Conservation (phyloP, 2,888 invertebrate genomes). For the Patella pellucida region DNA sequence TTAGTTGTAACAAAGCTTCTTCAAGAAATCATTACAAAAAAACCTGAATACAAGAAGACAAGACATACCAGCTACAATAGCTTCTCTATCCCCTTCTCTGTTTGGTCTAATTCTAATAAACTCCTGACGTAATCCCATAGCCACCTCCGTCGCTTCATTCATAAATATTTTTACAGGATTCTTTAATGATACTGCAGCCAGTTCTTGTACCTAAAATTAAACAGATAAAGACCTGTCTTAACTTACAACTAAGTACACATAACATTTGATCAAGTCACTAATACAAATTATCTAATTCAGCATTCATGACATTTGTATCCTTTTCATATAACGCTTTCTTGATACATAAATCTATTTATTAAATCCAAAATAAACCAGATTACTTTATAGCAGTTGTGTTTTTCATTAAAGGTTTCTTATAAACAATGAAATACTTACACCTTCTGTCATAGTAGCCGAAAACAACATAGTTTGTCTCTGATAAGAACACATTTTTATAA, state of each 20-base stretch:
- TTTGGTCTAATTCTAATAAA: conserved; percentile 90
- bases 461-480: conserved; percentile 96
- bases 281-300: no score
- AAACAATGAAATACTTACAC: conserved; percentile 75
- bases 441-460: conserved; percentile 99
- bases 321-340: no score
- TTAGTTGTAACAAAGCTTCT: no score
- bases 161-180: conserved; percentile 96
- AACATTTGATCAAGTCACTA: no score
- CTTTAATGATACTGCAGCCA: conserved; percentile 91
- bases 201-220: conserved; percentile 78
- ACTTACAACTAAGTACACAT: no score
- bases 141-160: conserved; percentile 95
- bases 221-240: no score
- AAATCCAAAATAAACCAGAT: neutral
- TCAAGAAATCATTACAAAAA: neutral
- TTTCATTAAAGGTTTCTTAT: neutral
- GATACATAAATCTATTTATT: neutral
- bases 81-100: conserved; percentile 90
- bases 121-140: conserved; percentile 94
- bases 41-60: neutral
- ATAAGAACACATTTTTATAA: conserved; percentile 90
- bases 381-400: neutral
- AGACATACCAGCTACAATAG: conserved; percentile 76
- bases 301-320: no score